A percentile compares a stretch with the other conserved stretches of the same genome.
phyloP scores from a whole-genome alignment of 64 coral and sea anemone species.

The Stichodactyla mertensii region DNA sequence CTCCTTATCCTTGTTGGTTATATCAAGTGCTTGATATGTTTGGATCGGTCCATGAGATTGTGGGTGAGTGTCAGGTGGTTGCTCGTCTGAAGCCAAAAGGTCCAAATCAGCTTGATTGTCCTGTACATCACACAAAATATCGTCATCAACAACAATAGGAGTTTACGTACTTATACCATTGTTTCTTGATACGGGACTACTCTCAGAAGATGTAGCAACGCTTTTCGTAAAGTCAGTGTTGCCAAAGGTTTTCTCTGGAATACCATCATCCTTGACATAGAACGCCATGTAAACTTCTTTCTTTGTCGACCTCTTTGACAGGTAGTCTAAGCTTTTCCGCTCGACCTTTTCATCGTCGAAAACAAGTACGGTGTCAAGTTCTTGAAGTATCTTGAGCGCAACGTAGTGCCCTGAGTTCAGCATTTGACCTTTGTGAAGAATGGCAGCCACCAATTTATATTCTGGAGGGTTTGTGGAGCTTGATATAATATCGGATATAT shows the following conservation, averaged over 20 bases:
- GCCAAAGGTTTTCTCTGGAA: not conserved
- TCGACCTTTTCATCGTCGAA: constrained; percentile 6
- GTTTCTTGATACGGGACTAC: too few species aligned
- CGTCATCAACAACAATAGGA: too few species aligned
- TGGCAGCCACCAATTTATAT: not conserved
- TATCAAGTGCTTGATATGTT: not conserved
- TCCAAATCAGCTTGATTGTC: too few species aligned
- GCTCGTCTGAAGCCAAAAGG: too few species aligned
- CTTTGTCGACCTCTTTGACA: not conserved
- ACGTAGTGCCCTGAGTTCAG: constrained; percentile 5
- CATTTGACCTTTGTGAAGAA: not conserved
- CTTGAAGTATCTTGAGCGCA: not conserved
- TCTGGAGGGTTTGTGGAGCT: not conserved
- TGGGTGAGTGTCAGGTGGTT: too few species aligned
- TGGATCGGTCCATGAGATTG: too few species aligned
- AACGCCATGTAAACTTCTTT: not conserved
- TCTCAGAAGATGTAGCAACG: not conserved
- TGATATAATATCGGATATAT: not conserved
- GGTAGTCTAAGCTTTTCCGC: not conserved
- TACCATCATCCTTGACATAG: not conserved
- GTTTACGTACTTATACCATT: too few species aligned
- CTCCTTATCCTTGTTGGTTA: not conserved
- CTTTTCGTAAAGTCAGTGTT: not conserved
- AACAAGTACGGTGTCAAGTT: not conserved
- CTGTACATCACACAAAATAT: too few species aligned